Conservation (phyloP, 2,888 invertebrate species). For the Acronicta psi region DNA sequence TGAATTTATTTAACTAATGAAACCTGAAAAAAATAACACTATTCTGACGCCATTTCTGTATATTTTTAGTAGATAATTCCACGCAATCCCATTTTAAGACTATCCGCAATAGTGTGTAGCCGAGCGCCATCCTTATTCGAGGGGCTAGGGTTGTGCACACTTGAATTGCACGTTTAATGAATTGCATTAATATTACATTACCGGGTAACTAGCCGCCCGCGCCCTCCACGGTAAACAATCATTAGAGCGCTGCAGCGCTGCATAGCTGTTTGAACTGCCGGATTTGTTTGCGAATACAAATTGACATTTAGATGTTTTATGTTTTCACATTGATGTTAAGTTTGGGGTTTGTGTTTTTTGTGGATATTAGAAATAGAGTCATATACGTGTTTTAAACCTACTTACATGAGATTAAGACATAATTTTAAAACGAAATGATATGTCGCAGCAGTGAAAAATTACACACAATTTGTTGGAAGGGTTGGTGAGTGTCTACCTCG, state of each 20-base stretch:
- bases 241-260: slow-evolving; percentile 74
- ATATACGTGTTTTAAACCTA: no score
- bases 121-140: slow-evolving; percentile 32
- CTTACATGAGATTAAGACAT: no score
- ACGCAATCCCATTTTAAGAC: slow-evolving; percentile 15
- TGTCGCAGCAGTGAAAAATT: no score
- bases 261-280: slow-evolving; percentile 76
- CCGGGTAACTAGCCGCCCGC: slow-evolving; percentile 78
- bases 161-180: slow-evolving; percentile 88
- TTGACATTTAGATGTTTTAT: slow-evolving; percentile 74
- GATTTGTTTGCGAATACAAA: slow-evolving; percentile 88
- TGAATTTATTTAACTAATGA: no score
- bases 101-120: slow-evolving; percentile 26
- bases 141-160: slow-evolving; percentile 67
- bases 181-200: slow-evolving; percentile 90
- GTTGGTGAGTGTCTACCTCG: no score
- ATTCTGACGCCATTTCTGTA: no score
- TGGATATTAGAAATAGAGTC: background rate
- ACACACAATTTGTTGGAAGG: no score
- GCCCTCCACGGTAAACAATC: slow-evolving; percentile 84
- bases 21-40: no score
- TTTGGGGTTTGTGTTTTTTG: slow-evolving; percentile 20
- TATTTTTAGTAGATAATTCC: background rate
- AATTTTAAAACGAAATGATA: no score
- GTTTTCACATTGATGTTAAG: slow-evolving; percentile 40